These are phyloP conservation scores for Villa cingulata DNA, from an alignment of 2,888 invertebrate species.

Conservation along the genomic window DNA sequence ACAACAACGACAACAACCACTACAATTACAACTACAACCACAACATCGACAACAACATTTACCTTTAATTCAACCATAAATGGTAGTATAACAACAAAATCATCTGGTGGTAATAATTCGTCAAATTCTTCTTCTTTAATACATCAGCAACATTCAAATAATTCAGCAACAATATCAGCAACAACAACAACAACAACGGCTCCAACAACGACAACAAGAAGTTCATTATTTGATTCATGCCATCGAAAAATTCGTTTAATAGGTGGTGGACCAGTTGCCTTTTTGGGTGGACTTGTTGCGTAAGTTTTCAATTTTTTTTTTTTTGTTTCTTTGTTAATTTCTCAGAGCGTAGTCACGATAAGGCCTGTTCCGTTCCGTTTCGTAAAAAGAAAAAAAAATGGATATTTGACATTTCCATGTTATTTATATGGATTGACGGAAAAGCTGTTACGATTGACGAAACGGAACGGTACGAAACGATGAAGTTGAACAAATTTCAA, in stretches of 20 bases:
- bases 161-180: neutral
- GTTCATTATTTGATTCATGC: slow-evolving; percentile 56
- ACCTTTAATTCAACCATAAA: neutral
- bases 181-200: slow-evolving; percentile 19
- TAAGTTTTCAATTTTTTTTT: slow-evolving; percentile 37
- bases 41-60: no score
- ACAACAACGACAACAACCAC: no score
- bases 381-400: no score
- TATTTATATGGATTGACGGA: no score
- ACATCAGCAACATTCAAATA: neutral
- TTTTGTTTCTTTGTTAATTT: neutral
- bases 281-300: slow-evolving; percentile 57
- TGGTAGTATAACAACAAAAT: slow-evolving; percentile 2
- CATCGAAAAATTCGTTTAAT: slow-evolving; percentile 58
- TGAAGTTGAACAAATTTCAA: no score
- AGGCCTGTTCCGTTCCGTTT: no score
- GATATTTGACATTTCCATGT: no score
- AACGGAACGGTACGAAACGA: no score
- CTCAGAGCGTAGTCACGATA: no score
- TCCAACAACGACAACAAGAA: slow-evolving; percentile 41
- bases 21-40: no score
- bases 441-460: no score
- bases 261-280: slow-evolving; percentile 51
- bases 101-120: neutral
- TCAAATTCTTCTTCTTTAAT: no score